Percentiles rank a stretch among this genome's conserved stretches.
Conservation (phyloP, 2,113 vertebrate species). For the Nothobranchius furzeri region DNA sequence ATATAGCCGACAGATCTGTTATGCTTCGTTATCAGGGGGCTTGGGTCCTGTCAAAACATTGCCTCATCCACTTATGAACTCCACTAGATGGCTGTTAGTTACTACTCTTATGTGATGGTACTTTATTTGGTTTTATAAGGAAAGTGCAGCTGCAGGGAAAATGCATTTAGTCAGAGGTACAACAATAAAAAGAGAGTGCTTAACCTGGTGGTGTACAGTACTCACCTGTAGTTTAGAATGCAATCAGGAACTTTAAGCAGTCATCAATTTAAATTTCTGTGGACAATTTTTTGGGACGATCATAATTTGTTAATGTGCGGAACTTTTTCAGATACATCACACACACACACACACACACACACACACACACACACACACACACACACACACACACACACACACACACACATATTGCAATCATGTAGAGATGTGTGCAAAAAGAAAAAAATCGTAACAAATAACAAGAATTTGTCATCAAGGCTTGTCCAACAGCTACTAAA, state of each 20-base stretch:
- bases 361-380: too few relatives aligned
- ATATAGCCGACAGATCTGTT: conserved; percentile 70
- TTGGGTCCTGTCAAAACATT: conserved; percentile 64
- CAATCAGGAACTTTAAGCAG: background rate
- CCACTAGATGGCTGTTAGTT: conserved; percentile 26
- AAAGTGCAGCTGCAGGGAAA: background rate
- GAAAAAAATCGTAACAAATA: too few relatives aligned
- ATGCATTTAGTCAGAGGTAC: background rate
- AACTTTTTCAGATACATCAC: too few relatives aligned
- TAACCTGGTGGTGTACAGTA: background rate
- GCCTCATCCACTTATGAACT: conserved; percentile 43
- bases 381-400: too few relatives aligned
- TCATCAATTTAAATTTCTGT: too few relatives aligned
- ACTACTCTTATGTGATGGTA: conserved; percentile 9
- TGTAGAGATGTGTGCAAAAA: too few relatives aligned
- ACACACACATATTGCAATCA: too few relatives aligned
- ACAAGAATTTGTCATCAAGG: too few relatives aligned
- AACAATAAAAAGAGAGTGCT: background rate
- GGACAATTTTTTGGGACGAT: too few relatives aligned
- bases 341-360: too few relatives aligned
- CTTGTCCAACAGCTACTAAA: too few relatives aligned
- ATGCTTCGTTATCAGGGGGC: conserved; percentile 64
- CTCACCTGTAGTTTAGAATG: background rate
- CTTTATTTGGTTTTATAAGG: conserved; percentile 24
- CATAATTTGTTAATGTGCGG: background rate